Percentiles rank a stretch among this genome's conserved stretches.
Evolutionary conservation across 1,140 invertebrate species (phyloP).

Genomic region (Eueides isabella): DNA sequence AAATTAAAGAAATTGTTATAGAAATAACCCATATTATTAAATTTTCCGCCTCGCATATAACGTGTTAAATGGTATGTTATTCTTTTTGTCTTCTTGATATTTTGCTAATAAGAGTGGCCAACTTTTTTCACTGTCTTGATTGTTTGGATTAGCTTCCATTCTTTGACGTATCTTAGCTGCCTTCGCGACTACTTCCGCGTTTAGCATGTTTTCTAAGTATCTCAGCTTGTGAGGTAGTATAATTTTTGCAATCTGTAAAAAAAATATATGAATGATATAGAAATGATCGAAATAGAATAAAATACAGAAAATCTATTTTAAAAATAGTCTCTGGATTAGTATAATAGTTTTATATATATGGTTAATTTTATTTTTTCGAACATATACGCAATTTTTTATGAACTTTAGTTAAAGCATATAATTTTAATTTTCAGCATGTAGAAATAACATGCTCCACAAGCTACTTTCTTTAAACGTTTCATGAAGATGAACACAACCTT

Average conservation of each 20-base stretch:
- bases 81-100: constrained; percentile 60
- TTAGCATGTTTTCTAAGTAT: constrained; percentile 74
- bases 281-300: not conserved
- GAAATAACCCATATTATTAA: not conserved
- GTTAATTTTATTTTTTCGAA: too few species aligned
- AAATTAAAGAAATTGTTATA: too few species aligned
- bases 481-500: too few species aligned
- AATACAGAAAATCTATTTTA: too few species aligned
- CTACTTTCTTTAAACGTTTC: too few species aligned
- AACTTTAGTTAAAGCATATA: too few species aligned
- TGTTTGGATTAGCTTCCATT: constrained; percentile 65
- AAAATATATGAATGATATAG: not conserved
- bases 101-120: constrained; percentile 67
- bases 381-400: too few species aligned
- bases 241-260: constrained; percentile 63
- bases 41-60: constrained; percentile 50
- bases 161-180: constrained; percentile 65
- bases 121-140: constrained; percentile 57
- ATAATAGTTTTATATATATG: too few species aligned
- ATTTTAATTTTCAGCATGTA: too few species aligned
- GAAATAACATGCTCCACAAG: too few species aligned
- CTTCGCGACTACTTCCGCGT: constrained; percentile 67
- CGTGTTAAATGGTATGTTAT: constrained; percentile 38
- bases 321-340: too few species aligned
- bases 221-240: constrained; percentile 69